These are phyloP conservation scores for Temnopleurus reevesii DNA, from an alignment of 53 echinoderm and acorn worm species.

Conservation along the genomic window DNA sequence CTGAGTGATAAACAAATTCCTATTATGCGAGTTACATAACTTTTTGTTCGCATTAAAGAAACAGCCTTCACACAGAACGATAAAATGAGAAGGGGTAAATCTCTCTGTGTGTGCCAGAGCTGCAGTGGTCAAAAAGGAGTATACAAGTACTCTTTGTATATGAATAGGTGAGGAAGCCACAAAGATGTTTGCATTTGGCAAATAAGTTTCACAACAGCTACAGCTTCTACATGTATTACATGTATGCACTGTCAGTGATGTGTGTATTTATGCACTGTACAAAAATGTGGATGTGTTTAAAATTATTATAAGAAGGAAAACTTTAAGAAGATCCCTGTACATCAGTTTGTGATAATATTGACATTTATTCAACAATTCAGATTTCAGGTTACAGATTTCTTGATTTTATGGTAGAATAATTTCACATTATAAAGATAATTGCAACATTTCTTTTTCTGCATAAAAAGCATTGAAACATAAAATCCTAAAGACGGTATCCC, in stretches of 20 bases:
- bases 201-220: slow-evolving; percentile 11
- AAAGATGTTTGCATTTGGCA: background rate
- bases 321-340: too few relatives aligned
- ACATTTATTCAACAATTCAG: too few relatives aligned
- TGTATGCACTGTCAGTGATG: background rate
- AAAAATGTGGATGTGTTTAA: background rate
- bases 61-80: background rate
- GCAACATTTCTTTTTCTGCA: too few relatives aligned
- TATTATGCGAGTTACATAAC: slow-evolving; percentile 10
- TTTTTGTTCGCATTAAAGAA: background rate
- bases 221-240: background rate
- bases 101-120: background rate
- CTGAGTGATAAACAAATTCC: background rate
- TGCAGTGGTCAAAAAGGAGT: background rate
- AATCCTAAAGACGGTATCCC: too few relatives aligned
- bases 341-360: too few relatives aligned
- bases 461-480: too few relatives aligned
- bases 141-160: background rate
- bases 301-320: too few relatives aligned
- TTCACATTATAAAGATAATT: too few relatives aligned
- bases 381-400: too few relatives aligned
- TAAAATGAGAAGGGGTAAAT: background rate
- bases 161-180: background rate
- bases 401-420: too few relatives aligned
- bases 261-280: background rate